phyloP scores from a whole-genome alignment of 30 jellyfish, hydroid and myxozoan genomes.

The Aurelia coerulea region DNA sequence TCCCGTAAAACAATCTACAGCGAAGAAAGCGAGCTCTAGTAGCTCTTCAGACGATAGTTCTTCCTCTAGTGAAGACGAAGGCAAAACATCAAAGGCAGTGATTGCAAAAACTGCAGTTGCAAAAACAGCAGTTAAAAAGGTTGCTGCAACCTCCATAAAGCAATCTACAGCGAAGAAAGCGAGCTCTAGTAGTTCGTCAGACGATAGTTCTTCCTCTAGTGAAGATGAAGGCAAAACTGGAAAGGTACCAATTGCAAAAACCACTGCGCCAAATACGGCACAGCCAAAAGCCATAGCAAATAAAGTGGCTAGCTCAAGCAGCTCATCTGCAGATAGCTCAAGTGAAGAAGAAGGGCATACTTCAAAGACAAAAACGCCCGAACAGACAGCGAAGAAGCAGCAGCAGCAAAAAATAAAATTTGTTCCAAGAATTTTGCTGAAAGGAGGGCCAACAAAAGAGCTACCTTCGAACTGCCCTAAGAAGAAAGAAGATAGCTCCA shows the following conservation, averaged over 20 bases:
- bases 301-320: constrained; percentile 1
- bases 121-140: not conserved
- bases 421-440: not conserved
- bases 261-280: not conserved
- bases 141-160: not conserved
- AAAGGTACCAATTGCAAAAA: not conserved
- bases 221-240: constrained; percentile 14
- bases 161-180: too few relatives aligned
- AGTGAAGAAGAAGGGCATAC: constrained; percentile 26
- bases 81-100: not conserved
- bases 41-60: constrained; percentile 16
- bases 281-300: not conserved
- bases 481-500: constrained; percentile 4
- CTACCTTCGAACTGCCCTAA: not conserved
- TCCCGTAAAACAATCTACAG: too few relatives aligned
- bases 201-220: constrained; percentile 8
- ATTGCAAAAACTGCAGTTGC: not conserved
- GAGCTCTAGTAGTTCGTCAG: constrained; percentile 43
- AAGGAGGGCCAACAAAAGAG: not conserved
- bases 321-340: constrained; percentile 28
- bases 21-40: constrained; percentile 20
- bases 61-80: constrained; percentile 42
- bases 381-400: not conserved
- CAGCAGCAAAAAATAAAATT: not conserved
- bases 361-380: not conserved